phyloP scores from a whole-genome alignment of 2,113 vertebrate species.

The Trematocara marginatum region DNA sequence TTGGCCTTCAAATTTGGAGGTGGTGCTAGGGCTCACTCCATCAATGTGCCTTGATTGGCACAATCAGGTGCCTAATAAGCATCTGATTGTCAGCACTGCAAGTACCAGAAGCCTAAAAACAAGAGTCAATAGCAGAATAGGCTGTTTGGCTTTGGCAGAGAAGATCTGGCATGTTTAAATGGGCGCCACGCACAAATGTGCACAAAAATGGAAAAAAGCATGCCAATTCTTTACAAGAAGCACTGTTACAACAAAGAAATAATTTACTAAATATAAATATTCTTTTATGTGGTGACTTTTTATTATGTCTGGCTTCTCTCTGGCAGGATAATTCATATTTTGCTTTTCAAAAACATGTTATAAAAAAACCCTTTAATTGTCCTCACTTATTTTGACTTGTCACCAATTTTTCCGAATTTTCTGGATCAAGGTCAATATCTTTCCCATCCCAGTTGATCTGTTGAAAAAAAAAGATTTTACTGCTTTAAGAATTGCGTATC shows the following conservation, averaged over 20 bases:
- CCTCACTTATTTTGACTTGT: constrained; percentile 63
- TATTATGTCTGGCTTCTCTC: accelerated
- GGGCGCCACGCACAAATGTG: background rate
- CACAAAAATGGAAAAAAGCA: background rate
- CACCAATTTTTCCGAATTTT: constrained; percentile 38
- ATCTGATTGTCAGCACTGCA: background rate
- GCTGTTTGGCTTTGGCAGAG: background rate
- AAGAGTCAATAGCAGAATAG: background rate
- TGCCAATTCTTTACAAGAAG: background rate
- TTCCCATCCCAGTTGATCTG: constrained; percentile 63
- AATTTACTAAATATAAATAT: background rate
- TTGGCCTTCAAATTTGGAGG: background rate
- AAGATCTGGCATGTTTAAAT: background rate
- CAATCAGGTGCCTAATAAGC: background rate
- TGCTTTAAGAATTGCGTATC: accelerated
- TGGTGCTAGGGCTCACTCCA: background rate
- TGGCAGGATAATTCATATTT: background rate
- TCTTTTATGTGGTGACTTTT: accelerated
- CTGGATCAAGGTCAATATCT: constrained; percentile 53
- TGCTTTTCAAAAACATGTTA: accelerated
- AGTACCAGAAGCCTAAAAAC: background rate
- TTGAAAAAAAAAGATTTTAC: background rate
- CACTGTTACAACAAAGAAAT: background rate
- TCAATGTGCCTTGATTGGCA: background rate
- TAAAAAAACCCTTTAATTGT: accelerated